Percentiles rank a stretch among this genome's conserved stretches.
phyloP scores from a whole-genome alignment of 2,888 invertebrate genomes.

The Pollenia labialis region DNA sequence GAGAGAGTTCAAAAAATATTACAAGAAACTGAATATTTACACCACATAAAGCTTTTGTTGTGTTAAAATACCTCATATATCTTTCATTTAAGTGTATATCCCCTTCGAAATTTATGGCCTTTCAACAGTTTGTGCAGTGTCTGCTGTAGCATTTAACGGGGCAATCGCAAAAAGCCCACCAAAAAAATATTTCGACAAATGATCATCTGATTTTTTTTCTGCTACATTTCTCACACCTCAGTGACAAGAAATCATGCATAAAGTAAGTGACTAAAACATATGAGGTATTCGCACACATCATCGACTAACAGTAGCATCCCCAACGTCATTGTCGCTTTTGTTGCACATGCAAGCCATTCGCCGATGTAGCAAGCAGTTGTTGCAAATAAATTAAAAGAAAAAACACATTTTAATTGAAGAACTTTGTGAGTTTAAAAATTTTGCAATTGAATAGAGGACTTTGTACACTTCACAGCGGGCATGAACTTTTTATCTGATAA shows the following conservation, averaged over 20 bases:
- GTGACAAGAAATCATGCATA: constrained; percentile 27
- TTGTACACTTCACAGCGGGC: background rate
- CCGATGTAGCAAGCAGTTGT: background rate
- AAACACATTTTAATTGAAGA: background rate
- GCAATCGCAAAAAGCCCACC: constrained; percentile 12
- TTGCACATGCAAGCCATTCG: constrained; percentile 10
- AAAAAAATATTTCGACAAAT: constrained; percentile 37
- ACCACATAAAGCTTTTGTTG: constrained; percentile 15
- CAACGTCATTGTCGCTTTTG: background rate
- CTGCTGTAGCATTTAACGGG: constrained; percentile 28
- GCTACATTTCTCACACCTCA: constrained; percentile 46
- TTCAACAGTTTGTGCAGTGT: constrained; percentile 51
- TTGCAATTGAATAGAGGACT: background rate
- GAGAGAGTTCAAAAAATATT: constrained; percentile 12
- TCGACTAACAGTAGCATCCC: background rate
- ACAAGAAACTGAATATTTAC: constrained; percentile 28
- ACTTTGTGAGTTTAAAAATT: background rate
- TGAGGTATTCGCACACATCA: constrained; percentile 34
- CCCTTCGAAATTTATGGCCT: constrained; percentile 53
- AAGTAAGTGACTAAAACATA: constrained; percentile 20
- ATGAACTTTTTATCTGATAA: too few species aligned
- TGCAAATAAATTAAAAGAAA: constrained; percentile 14
- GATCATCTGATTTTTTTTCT: background rate
- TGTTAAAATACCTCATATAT: constrained; percentile 25
- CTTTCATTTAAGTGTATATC: constrained; percentile 55